Evolutionary conservation across 2,113 vertebrate species (phyloP).

Genomic region (Odontesthes bonariensis): DNA sequence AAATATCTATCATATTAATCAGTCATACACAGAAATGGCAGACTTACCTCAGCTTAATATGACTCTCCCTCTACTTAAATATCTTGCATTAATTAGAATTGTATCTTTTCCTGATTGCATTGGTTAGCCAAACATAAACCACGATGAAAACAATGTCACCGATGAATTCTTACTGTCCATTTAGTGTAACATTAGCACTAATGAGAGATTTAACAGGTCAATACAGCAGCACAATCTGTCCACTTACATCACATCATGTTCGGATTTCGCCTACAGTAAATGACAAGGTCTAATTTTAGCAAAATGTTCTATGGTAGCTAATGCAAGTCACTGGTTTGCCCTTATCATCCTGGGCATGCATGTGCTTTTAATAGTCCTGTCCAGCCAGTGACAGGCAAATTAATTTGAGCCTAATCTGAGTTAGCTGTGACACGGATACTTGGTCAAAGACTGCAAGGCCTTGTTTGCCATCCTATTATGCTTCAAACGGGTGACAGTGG

Average conservation of each 20-base stretch:
- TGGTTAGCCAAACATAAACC: background rate
- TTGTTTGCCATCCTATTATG: background rate
- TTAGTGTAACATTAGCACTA: background rate
- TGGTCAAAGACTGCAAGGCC: background rate
- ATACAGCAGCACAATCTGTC: constrained; percentile 20
- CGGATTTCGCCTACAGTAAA: constrained; percentile 21
- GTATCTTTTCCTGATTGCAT: background rate
- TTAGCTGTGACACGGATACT: constrained; percentile 24
- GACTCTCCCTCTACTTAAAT: too few species aligned
- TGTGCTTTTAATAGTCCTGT: constrained; percentile 50
- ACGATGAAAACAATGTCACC: background rate
- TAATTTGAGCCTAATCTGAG: constrained; percentile 37
- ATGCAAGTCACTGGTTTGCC: constrained; percentile 40
- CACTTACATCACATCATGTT: constrained; percentile 37
- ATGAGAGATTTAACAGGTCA: background rate
- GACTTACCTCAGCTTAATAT: too few species aligned
- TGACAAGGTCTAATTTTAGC: constrained; percentile 53
- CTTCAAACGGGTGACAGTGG: background rate
- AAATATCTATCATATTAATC: background rate
- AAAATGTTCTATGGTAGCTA: constrained; percentile 43
- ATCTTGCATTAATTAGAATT: too few species aligned
- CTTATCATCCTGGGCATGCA: constrained; percentile 42
- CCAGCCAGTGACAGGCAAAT: constrained; percentile 30
- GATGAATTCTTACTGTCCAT: background rate
- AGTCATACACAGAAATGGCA: background rate